These are phyloP conservation scores for Liodrosophila aerea DNA, from an alignment of 2,888 invertebrate genomes.

Conservation along the genomic window DNA sequence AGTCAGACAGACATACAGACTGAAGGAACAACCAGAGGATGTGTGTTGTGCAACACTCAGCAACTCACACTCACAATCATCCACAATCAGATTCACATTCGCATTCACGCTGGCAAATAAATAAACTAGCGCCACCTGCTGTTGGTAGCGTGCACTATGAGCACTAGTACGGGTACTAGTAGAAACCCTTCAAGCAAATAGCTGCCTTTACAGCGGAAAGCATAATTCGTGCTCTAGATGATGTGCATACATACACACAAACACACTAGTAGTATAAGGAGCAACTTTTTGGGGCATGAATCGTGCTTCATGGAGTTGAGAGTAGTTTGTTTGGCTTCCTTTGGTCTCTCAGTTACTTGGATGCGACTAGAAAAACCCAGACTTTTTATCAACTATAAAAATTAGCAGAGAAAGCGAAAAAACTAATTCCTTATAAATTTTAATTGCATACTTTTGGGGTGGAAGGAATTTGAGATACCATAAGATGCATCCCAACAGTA, in stretches of 20 bases:
- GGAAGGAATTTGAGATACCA: no score
- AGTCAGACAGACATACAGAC: slow-evolving; percentile 4
- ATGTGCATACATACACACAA: no score
- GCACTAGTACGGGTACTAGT: slow-evolving; percentile 21
- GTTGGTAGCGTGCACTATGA: slow-evolving; percentile 62
- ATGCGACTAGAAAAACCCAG: slow-evolving; percentile 27
- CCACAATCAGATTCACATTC: slow-evolving; percentile 6
- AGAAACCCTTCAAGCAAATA: slow-evolving; percentile 8
- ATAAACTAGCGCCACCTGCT: slow-evolving; percentile 74
- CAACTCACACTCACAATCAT: slow-evolving; percentile 9
- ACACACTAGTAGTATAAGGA: no score
- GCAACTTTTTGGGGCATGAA: background rate
- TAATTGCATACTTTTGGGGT: no score
- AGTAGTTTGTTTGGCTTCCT: slow-evolving; percentile 34
- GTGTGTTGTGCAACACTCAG: slow-evolving; percentile 44
- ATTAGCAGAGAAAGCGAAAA: no score
- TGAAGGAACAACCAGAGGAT: slow-evolving; percentile 35
- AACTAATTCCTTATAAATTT: no score
- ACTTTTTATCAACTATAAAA: no score
- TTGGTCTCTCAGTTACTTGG: slow-evolving; percentile 25
- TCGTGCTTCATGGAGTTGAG: slow-evolving; percentile 14
- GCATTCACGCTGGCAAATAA: slow-evolving; percentile 53
- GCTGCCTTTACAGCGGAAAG: slow-evolving; percentile 47
- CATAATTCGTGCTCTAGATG: slow-evolving; percentile 58
- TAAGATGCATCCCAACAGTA: no score